Percentiles rank a stretch among this genome's conserved stretches.
These are phyloP conservation scores for Coranthus polyacanthus DNA, from an alignment of 2,797 vertebrate genomes.

Conservation along the genomic window DNA sequence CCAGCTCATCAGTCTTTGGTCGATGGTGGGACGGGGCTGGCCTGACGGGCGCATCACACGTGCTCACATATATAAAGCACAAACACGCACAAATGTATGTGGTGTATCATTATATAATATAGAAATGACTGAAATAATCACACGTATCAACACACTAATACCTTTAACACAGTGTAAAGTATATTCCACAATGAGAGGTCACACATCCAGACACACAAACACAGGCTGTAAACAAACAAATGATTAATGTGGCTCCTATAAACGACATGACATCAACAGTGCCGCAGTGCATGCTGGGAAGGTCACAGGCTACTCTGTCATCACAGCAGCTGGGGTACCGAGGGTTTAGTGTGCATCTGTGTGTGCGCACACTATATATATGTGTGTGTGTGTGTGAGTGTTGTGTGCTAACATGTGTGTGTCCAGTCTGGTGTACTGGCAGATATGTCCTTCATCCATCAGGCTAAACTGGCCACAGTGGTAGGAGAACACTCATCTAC, in stretches of 20 bases:
- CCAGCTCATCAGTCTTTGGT: conserved; percentile 91
- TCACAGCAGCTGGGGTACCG: conserved; percentile 59
- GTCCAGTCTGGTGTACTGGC: conserved; percentile 76
- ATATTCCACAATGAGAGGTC: conserved; percentile 8
- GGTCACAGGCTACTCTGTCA: conserved; percentile 84
- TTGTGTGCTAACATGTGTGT: conserved; percentile 42
- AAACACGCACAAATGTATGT: not conserved
- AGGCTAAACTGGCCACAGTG: conserved; percentile 77
- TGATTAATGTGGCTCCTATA: conserved; percentile 93
- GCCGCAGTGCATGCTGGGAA: conserved; percentile 82
- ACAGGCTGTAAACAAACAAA: conserved; percentile 77
- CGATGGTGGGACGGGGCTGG: conserved; percentile 59
- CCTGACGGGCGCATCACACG: conserved; percentile 57
- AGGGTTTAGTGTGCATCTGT: conserved; percentile 37
- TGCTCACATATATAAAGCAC: conserved; percentile 35
- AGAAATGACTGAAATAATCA: conserved; percentile 2
- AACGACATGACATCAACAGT: conserved; percentile 84
- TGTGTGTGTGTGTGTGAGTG: conserved; percentile 11
- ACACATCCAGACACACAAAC: conserved; percentile 44
- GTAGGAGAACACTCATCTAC: conserved; percentile 80
- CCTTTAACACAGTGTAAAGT: conserved; percentile 21
- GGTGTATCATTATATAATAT: conserved; percentile 24
- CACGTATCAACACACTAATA: conserved; percentile 8
- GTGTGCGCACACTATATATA: too few species aligned
- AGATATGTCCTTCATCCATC: conserved; percentile 85